A percentile compares a stretch with the other conserved stretches of the same genome.
phyloP scores from a whole-genome alignment of 2,888 invertebrate species.

The Nycteola revayana region DNA sequence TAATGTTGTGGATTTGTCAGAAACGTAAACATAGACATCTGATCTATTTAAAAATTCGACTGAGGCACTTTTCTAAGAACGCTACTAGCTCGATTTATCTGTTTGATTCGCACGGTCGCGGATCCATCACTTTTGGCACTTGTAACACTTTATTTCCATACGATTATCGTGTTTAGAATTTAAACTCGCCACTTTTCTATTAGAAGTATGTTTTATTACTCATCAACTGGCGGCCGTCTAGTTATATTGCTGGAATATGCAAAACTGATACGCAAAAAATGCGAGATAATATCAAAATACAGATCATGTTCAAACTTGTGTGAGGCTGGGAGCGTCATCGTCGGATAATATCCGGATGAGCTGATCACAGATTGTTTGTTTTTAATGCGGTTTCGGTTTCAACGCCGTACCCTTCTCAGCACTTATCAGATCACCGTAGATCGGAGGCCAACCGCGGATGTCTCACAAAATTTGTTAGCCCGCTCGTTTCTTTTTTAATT shows the following conservation, averaged over 20 bases:
- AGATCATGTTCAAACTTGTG: slow-evolving; percentile 73
- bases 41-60: slow-evolving; percentile 9
- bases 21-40: slow-evolving; percentile 26
- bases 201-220: slow-evolving; percentile 49
- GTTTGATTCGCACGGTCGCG: slow-evolving; percentile 27
- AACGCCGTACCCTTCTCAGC: slow-evolving; percentile 70
- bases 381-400: slow-evolving; percentile 72
- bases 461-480: slow-evolving; percentile 73
- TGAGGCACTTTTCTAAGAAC: slow-evolving; percentile 20
- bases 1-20: slow-evolving; percentile 37
- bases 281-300: slow-evolving; percentile 44
- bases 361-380: slow-evolving; percentile 66
- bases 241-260: slow-evolving; percentile 59
- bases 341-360: slow-evolving; percentile 65
- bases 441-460: slow-evolving; percentile 40
- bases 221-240: slow-evolving; percentile 48
- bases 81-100: slow-evolving; percentile 2
- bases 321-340: slow-evolving; percentile 56
- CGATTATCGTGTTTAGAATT: slow-evolving; percentile 49
- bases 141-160: slow-evolving; percentile 45
- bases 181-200: slow-evolving; percentile 48
- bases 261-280: slow-evolving; percentile 59
- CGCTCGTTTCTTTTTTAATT: slow-evolving; percentile 67
- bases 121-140: slow-evolving; percentile 37
- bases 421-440: slow-evolving; percentile 69